Evolutionary conservation across 2,888 invertebrate species (phyloP).

Genomic region (Abscondita cerata): DNA sequence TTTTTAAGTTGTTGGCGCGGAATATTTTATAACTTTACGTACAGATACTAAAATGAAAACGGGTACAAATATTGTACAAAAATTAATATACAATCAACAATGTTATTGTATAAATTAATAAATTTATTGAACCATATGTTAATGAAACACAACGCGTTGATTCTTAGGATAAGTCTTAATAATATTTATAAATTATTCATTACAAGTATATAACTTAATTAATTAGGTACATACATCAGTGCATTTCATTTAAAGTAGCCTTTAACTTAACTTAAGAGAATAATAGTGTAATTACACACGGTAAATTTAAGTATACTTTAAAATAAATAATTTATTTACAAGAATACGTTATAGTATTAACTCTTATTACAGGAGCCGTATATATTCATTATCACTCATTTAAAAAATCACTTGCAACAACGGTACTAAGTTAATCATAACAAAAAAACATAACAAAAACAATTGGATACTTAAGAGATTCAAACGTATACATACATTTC

Average conservation of each 20-base stretch:
- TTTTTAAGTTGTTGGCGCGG: no score
- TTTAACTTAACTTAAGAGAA: constrained; percentile 15
- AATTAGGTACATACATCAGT: constrained; percentile 35
- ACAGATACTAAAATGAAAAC: no score
- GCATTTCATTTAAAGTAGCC: constrained; percentile 19
- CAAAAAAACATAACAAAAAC: constrained; percentile 9
- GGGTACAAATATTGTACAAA: no score
- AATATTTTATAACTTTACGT: no score
- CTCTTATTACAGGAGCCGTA: not conserved
- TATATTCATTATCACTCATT: constrained; percentile 8
- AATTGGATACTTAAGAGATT: constrained; percentile 6
- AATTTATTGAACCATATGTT: not conserved
- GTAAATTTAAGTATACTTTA: constrained; percentile 9
- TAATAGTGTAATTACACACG: not conserved
- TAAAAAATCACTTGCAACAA: constrained; percentile 5
- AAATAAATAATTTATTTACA: constrained; percentile 31
- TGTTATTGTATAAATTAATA: not conserved
- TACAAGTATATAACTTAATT: constrained; percentile 15
- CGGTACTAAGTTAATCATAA: not conserved
- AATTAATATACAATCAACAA: no score
- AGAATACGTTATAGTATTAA: constrained; percentile 12
- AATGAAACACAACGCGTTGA: not conserved
- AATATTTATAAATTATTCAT: not conserved
- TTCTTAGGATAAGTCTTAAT: not conserved
- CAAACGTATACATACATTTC: not conserved